Evolutionary conservation across 2,113 vertebrate genomes (phyloP), one percentile per base, ranked within the genome.

Genomic region (Plotosus lineatus): DNA sequence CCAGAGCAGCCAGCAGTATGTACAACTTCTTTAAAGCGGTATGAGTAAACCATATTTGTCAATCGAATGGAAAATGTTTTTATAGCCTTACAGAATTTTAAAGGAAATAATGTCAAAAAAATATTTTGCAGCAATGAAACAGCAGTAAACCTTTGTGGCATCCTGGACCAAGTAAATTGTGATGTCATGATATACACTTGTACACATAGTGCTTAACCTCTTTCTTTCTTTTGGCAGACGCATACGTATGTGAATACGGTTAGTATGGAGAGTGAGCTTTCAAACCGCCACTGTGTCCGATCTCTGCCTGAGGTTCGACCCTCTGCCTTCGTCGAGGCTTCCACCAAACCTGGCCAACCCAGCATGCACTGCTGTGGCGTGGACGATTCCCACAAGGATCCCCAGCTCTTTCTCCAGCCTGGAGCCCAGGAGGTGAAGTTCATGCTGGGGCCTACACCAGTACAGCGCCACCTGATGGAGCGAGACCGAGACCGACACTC

Each of bases 191-290:
- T 4, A 65, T 23, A 65, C 19, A 11, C 3, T 23, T 3, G 6
- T 44, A 15, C 38, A 12, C 6, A 2, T 65, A 17, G 40, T 46
- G 82, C 28, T 21, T 33, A 69, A 5, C 44, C 46, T 77, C 6
- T 42, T 7, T 65, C n/a, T 12, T 28, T 46, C 68, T 75, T 23
- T 80, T 75, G 53, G 63, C 91, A 99, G 98, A 95, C 96, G 78
- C 98, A 99, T 91, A 99, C 97, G 48, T 99, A 99, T 66, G 96
- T 99, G 84, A 99, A 98, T 90, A 98, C 96, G 28, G 94, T 95
- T 55, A 94, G 89, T 44, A 93, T 95, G 36, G 95, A 98, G 77
- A 97, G 94, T 71, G 97, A 97, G 80, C 92, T 91, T 89, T 92
- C 94, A 75, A 94, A 94, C 89, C 95, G 93, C 55, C 96, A 96